Evolutionary conservation across 1,140 invertebrate species (phyloP).

Genomic region (Lethocerus indicus): DNA sequence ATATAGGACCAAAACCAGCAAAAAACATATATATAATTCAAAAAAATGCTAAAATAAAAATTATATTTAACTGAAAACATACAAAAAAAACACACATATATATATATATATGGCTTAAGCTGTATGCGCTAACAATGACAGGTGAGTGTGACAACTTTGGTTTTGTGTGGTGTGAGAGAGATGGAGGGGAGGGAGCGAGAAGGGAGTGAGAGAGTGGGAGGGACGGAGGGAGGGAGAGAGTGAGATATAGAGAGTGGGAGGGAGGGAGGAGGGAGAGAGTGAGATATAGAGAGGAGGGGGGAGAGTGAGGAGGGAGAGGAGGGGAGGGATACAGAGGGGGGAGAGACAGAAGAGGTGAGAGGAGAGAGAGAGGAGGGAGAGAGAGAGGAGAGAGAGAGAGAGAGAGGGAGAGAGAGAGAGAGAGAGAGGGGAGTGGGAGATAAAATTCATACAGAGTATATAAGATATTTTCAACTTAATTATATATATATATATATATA

Average conservation of each 20-base stretch:
- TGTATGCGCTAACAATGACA: not conserved
- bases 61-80: not conserved
- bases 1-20: not conserved
- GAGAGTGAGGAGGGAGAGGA: not conserved
- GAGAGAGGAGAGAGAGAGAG: not conserved
- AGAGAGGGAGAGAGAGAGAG: not conserved
- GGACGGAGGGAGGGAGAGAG: no score
- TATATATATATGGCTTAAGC: no score
- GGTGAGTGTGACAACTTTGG: not conserved
- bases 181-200: not conserved
- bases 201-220: not conserved
- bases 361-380: not conserved
- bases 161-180: not conserved
- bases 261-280: not conserved
- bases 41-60: constrained; percentile 1
- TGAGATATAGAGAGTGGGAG: not conserved
- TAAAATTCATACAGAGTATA: no score
- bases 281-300: not conserved
- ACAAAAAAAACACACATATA: no score
- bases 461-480: no score
- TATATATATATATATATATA: no score
- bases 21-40: not conserved
- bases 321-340: not conserved
- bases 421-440: not conserved
- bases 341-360: not conserved